Conservation (phyloP, 2,113 vertebrate genomes). For the Oncorhynchus tshawytscha region DNA sequence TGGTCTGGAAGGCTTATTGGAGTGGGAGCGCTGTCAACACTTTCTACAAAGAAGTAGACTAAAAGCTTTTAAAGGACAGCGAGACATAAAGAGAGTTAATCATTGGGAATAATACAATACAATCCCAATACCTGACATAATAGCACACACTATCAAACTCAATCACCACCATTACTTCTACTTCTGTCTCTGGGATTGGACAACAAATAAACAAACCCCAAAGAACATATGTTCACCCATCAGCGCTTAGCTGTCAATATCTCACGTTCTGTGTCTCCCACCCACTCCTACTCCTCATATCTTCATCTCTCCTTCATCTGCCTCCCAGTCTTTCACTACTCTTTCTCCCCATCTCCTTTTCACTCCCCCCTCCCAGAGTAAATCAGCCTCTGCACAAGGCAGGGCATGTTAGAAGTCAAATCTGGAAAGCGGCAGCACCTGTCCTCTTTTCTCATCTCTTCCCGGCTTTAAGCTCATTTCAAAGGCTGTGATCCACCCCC, state of each 20-base stretch:
- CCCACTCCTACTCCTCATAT: too few relatives aligned
- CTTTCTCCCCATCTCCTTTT: background rate
- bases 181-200: background rate
- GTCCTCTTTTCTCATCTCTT: slow-evolving; percentile 1
- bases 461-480: slow-evolving; percentile 9
- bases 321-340: background rate
- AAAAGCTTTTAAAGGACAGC: background rate
- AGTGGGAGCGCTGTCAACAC: background rate
- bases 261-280: background rate
- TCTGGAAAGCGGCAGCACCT: background rate
- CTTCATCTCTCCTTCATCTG: background rate
- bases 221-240: background rate
- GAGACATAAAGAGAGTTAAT: too few relatives aligned
- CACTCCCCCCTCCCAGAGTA: background rate
- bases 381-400: background rate
- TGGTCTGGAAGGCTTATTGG: background rate
- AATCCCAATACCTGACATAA: too few relatives aligned
- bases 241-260: background rate
- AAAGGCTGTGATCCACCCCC: background rate
- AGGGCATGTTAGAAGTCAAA: background rate
- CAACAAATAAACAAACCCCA: background rate
- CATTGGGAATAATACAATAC: too few relatives aligned
- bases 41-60: background rate
- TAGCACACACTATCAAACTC: background rate
- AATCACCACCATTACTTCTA: background rate